A percentile compares a stretch with the other conserved stretches of the same genome.
Evolutionary conservation across 1,140 invertebrate species (phyloP).

Genomic region (Babylonia areolata): DNA sequence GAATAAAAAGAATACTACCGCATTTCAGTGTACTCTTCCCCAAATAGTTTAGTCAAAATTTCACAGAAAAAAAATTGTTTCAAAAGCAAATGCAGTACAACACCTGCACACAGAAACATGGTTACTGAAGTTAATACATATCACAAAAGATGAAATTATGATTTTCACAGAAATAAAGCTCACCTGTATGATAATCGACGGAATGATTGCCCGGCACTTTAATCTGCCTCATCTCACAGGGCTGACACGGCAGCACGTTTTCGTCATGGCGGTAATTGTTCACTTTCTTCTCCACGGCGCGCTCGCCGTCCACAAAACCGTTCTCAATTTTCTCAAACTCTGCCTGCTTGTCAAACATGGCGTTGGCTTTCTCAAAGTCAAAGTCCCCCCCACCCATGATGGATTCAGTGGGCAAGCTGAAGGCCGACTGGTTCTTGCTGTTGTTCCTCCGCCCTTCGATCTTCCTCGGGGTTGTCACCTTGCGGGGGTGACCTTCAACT

Average conservation of each 20-base stretch:
- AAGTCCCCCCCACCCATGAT: conserved; percentile 83
- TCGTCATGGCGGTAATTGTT: conserved; percentile 87
- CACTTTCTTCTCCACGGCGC: conserved; percentile 48
- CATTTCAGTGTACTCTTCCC: too few relatives aligned
- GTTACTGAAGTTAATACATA: too few relatives aligned
- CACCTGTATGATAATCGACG: conserved; percentile 86
- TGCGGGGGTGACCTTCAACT: conserved; percentile 27
- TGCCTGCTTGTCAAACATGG: conserved; percentile 89
- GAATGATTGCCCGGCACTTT: conserved; percentile 81
- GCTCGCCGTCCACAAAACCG: conserved; percentile 45
- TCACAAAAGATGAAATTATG: too few relatives aligned
- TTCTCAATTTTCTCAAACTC: conserved; percentile 84
- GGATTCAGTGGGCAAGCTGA: conserved; percentile 80
- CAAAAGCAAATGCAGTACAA: too few relatives aligned
- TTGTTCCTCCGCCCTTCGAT: conserved; percentile 55
- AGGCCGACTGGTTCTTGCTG: conserved; percentile 56
- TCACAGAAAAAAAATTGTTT: too few relatives aligned
- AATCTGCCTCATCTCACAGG: conserved; percentile 84
- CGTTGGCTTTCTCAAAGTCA: conserved; percentile 95
- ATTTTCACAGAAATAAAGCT: too few relatives aligned
- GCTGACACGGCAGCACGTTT: conserved; percentile 85
- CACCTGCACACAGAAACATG: too few relatives aligned
- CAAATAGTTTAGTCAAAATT: too few relatives aligned
- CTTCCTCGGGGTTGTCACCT: conserved; percentile 62
- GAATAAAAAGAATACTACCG: too few relatives aligned